Base-by-base conservation (phyloP, 2,888 invertebrate species). In the Hoplodrina blanda region DNA sequence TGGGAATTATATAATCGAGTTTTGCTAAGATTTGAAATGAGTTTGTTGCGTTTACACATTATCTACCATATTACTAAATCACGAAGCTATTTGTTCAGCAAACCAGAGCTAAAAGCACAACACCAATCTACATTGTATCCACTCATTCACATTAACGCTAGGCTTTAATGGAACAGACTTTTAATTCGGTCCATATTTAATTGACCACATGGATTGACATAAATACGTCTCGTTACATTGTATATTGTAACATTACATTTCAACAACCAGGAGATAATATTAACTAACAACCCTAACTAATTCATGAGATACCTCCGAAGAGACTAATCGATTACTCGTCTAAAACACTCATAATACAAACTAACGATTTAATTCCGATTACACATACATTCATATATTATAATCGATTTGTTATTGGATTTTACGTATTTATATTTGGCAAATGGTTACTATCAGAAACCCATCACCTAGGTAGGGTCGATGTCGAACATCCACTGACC, bases 371-470 rank as follows among this genome's bases (percentile, higher is more conserved):
- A 70, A 80, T 83, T 85, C 79, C 72, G 82, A 88, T 89, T 81
- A 78, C 73, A 76, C 69, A 84, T 73, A 81, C 73, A 81, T 82
- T 81, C 84, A 73, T 81, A 69, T 46, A 46, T 46, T 46, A 84
- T 81, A 85, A 91, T 88, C 87, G 87, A 87, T 85, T 89, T 82
- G 83, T 88, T 87, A 88, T 86, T 88, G 84, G 83, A 81, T 87
- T 89, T 89, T 93, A 92, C 92, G 93, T 92, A 93, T 92, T 90
- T 92, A 93, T 93, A 92, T 95, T 95, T 95, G 95, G 95, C 95
- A 93, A 94, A 93, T 89, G 88, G 88, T 91, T 91, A 89, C 90
- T 90, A 90, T 87, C 76, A 85, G 82, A 87, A 88, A 88, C 88
- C 88, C 89, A 88, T 89, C 88, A 88, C 89, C 90, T 88, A 84